Evolutionary conservation across 2,888 invertebrate genomes (phyloP), one percentile per base, ranked within the genome.

Genomic region (Ornithoptera alexandrae): DNA sequence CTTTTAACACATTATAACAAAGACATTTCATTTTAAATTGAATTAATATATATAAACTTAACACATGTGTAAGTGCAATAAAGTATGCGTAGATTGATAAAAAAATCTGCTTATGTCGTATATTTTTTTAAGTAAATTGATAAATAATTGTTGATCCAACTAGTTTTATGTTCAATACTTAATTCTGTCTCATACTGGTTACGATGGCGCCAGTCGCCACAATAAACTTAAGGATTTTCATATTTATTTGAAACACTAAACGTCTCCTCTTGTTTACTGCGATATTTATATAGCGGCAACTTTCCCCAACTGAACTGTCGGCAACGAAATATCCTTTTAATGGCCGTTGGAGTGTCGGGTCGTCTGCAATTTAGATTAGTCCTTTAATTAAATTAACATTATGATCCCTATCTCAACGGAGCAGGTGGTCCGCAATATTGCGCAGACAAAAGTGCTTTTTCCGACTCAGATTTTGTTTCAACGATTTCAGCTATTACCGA

Each of bases 351-450:
- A 87, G 91, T 89, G 91, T 89, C 85, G 92, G 90, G 89, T 90
- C 90, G 87, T 92, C 92, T 92, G 90, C 92, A 92, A 92, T 92
- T 92, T 91, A 92, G 92, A 92, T 92, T 92, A 92, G 92, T 90
- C 91, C 90, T 91, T 92, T 92, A 92, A 92, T 92, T 92, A 92
- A 92, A 92, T 92, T 92, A 92, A 90, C 92, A 91, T 92, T 91
- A 92, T 90, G 90, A 92, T 92, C 89, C 89, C 89, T 89, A 92
- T 92, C 91, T 89, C 82, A 73, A 76, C 78, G 86, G 82, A 87
- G 87, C 91, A 91, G 91, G 91, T 92, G 91, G 90, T 86, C 84
- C 84, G 80, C 85, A 83, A 85, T 88, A 90, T 90, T 89, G 88
- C 87, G 79, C 82, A 73, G 80, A 81, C 82, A 81, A 79, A 84